Evolutionary conservation across 1,140 invertebrate species (phyloP), one percentile per base, ranked within the genome.

Genomic region (Thaumatotibia leucotreta): DNA sequence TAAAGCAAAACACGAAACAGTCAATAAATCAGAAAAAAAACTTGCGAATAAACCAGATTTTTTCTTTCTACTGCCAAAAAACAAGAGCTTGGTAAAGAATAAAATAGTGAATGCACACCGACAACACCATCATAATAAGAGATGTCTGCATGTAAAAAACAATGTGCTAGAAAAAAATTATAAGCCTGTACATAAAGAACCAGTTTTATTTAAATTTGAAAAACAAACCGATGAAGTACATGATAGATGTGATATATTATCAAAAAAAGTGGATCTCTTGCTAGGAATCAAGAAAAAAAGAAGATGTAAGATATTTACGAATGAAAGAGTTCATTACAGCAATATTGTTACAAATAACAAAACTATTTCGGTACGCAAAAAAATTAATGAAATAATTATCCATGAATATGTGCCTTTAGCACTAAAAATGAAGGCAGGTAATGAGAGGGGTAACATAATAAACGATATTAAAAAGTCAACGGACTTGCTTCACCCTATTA

Each of bases 401-500:
- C 67, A 73, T 17, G 64, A 72, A 27, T 68, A 54, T 32, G 20
- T 68, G 22, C 67, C 67, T 29, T 39, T 67, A 14, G 50, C 35
- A 14, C 8, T 35, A 32, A 62, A 64, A 23, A 58, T 2, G 8
- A 17, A 54, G n/a, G 8, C 32, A 27, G 23, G 4, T 24, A 66
- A 32, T 11, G 10, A 39, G 8, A 49, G 23, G 8, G n/a, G 20
- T 33, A 64, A 35, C 5, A 8, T 17, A 0, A 2, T 20, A 8
- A 45, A 45, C 1, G 8, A 49, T 29, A 22, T 64, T 31, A 79
- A 75, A 66, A 75, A 71, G 27, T 75, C 82, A 5, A 72, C 77
- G 65, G 82, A 84, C 54, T 68, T 86, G 23, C 27, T 86, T 23
- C 68, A 80, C 58, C 72, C 76, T 27, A 61, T 83, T 68, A 14